A percentile compares a stretch with the other conserved stretches of the same genome.
These are phyloP conservation scores for Paracentrotus lividus DNA, from an alignment of 53 echinoderm and acorn worm genomes.

Conservation along the genomic window DNA sequence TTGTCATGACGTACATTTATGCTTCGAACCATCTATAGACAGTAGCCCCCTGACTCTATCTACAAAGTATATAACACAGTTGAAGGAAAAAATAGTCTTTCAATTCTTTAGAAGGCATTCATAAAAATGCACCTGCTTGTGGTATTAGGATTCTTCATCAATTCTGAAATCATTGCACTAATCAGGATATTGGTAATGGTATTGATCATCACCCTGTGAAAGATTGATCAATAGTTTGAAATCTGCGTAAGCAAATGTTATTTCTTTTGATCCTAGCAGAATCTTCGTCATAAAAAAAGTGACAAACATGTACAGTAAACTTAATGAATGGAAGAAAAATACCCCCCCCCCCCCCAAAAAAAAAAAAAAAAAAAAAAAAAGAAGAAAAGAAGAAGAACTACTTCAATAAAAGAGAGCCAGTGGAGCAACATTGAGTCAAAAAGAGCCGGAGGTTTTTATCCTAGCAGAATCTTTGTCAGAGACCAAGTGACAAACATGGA, in stretches of 20 bases:
- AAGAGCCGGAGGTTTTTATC: too few relatives aligned
- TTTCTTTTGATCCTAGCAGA: not conserved
- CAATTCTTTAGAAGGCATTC: not conserved
- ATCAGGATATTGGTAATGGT: not conserved
- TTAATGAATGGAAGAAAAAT: too few relatives aligned
- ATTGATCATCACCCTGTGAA: not conserved
- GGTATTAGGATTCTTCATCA: not conserved
- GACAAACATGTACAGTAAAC: too few relatives aligned
- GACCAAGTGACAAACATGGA: too few relatives aligned
- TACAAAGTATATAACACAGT: not conserved
- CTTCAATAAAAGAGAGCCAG: too few relatives aligned
- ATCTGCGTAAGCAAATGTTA: not conserved
- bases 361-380: too few relatives aligned
- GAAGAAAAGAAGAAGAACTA: too few relatives aligned
- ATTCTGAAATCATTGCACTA: not conserved
- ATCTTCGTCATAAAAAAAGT: too few relatives aligned
- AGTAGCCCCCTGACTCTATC: not conserved
- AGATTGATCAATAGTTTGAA: not conserved
- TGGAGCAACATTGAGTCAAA: too few relatives aligned
- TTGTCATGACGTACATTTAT: not conserved
- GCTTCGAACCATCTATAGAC: not conserved
- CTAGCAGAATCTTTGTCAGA: too few relatives aligned
- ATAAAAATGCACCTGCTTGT: not conserved
- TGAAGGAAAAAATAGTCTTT: not conserved
- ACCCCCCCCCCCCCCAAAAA: too few relatives aligned